Percentiles rank a stretch among this genome's conserved stretches.
Conservation (phyloP, 2,797 vertebrate species). For the Malacoraja senta region DNA sequence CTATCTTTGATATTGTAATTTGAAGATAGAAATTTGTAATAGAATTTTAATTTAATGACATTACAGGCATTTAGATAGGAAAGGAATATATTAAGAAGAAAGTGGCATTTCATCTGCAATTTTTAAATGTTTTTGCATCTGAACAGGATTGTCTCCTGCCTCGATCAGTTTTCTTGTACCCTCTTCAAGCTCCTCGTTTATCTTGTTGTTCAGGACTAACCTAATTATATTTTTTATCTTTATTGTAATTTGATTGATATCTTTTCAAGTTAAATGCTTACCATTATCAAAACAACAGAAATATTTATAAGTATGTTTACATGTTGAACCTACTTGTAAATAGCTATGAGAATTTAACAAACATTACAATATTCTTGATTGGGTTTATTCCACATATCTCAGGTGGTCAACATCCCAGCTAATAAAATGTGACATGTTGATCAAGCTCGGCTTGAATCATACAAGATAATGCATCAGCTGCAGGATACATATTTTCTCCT, state of each 20-base stretch:
- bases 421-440: neutral
- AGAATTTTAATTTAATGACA: neutral
- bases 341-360: neutral
- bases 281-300: neutral
- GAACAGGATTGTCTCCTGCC: neutral
- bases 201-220: neutral
- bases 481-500: neutral
- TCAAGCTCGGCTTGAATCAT: neutral
- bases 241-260: neutral
- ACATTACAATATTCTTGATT: slow-evolving; percentile 9
- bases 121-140: neutral
- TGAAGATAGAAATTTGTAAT: neutral
- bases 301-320: neutral
- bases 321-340: neutral
- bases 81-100: too few relatives aligned
- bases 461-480: neutral
- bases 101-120: neutral
- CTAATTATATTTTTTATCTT: neutral
- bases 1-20: neutral
- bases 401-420: neutral
- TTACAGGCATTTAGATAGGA: neutral
- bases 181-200: neutral
- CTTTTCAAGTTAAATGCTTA: neutral
- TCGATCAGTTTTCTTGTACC: neutral
- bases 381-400: neutral